Conservation (phyloP, 2,113 vertebrate species). For the Cavia porcellus region DNA sequence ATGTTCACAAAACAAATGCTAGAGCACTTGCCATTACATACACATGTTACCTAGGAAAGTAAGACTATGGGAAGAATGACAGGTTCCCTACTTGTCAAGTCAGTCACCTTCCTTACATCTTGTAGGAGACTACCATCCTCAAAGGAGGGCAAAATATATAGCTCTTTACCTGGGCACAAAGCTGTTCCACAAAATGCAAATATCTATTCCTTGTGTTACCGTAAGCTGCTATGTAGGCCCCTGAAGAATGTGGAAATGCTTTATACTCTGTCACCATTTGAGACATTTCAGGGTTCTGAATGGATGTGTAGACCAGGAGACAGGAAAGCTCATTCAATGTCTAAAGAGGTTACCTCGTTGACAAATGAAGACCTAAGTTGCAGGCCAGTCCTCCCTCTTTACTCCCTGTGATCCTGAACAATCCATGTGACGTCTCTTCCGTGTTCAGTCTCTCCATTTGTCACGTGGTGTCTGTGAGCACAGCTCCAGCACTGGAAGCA, state of each 20-base stretch:
- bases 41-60: not conserved
- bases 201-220: not conserved
- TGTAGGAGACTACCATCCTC: not conserved
- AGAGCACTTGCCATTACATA: not conserved
- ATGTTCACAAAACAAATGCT: conserved; percentile 13
- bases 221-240: not conserved
- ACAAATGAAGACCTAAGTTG: not conserved
- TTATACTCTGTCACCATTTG: not conserved
- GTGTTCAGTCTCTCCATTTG: not conserved
- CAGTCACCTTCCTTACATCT: not conserved
- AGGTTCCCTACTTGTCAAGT: not conserved
- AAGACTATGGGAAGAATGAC: not conserved
- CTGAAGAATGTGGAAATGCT: not conserved
- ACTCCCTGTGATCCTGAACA: not conserved
- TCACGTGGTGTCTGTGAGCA: not conserved
- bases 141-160: not conserved
- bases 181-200: not conserved
- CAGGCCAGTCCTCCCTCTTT: not conserved
- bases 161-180: not conserved
- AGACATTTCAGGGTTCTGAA: not conserved
- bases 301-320: not conserved
- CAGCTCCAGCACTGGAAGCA: not conserved
- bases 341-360: not conserved
- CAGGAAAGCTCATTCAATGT: not conserved
- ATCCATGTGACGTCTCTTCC: not conserved